phyloP scores from a whole-genome alignment of 2,113 vertebrate species.

The Tichodroma muraria region DNA sequence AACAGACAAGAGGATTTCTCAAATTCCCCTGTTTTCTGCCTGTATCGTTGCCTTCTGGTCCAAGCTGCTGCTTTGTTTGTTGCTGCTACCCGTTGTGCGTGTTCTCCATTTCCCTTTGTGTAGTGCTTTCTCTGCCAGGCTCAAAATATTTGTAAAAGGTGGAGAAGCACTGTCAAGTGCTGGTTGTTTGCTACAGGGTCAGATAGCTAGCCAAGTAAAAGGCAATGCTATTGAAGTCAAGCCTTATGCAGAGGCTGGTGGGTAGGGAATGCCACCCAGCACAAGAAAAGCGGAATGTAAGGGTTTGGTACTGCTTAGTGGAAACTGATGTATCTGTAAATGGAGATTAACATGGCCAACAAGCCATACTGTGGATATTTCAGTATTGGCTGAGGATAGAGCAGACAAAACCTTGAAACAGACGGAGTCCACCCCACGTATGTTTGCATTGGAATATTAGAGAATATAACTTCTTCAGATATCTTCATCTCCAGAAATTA shows the following conservation, averaged over 20 bases:
- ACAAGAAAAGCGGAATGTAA: neutral
- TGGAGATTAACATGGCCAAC: neutral
- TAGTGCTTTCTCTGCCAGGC: neutral
- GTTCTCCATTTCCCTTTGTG: neutral
- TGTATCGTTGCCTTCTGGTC: neutral
- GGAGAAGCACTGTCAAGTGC: neutral
- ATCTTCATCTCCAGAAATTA: neutral
- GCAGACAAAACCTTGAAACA: neutral
- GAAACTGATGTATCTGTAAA: neutral
- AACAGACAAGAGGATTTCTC: neutral
- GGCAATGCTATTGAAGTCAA: neutral
- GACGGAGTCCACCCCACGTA: neutral
- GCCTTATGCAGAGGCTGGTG: neutral
- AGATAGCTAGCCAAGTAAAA: neutral
- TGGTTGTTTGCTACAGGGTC: neutral
- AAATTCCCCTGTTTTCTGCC: conserved; percentile 19
- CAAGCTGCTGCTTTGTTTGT: conserved; percentile 5
- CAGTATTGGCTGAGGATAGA: neutral
- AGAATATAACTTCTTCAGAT: neutral
- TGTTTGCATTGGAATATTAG: neutral
- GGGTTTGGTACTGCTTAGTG: neutral
- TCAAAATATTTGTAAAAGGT: neutral
- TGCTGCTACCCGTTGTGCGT: neutral
- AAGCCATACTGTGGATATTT: neutral
- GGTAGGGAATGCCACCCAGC: neutral